A percentile compares a stretch with the other conserved stretches of the same genome.
Evolutionary conservation across 2,113 vertebrate species (phyloP).

Genomic region (Megalops atlanticus): DNA sequence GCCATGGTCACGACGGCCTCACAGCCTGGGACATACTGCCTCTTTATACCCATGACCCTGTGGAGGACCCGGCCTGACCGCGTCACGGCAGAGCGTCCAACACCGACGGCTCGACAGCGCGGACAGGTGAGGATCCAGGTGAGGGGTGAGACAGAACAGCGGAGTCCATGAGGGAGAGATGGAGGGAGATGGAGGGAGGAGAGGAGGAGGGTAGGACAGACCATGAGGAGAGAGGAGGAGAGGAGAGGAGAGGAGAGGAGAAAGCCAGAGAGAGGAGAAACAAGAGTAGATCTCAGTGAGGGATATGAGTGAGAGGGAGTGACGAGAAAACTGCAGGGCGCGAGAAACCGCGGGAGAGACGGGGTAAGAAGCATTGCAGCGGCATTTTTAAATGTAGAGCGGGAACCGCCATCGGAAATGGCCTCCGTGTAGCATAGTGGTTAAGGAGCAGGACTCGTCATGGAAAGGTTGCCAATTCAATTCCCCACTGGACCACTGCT

Average conservation of each 20-base stretch:
- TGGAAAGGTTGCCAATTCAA: too few species aligned
- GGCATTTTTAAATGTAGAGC: background rate
- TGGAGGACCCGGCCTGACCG: too few species aligned
- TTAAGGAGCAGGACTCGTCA: too few species aligned
- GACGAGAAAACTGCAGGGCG: background rate
- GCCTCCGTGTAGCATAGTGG: too few species aligned
- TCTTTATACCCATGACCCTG: too few species aligned
- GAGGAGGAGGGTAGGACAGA: too few species aligned
- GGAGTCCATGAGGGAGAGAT: background rate
- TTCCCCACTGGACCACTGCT: too few species aligned
- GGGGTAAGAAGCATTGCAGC: background rate
- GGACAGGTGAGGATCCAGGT: background rate
- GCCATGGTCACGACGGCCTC: too few species aligned
- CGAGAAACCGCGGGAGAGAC: background rate
- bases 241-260: background rate
- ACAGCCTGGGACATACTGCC: too few species aligned
- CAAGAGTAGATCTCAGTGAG: too few species aligned
- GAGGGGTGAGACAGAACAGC: background rate
- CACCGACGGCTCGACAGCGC: background rate
- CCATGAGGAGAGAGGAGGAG: background rate
- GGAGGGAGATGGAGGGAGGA: background rate
- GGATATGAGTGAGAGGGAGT: background rate
- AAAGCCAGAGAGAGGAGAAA: background rate
- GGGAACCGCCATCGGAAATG: background rate
- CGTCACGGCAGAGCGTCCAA: too few species aligned